Evolutionary conservation across 2,888 invertebrate genomes (phyloP).

Genomic region (Conomelus anceps): DNA sequence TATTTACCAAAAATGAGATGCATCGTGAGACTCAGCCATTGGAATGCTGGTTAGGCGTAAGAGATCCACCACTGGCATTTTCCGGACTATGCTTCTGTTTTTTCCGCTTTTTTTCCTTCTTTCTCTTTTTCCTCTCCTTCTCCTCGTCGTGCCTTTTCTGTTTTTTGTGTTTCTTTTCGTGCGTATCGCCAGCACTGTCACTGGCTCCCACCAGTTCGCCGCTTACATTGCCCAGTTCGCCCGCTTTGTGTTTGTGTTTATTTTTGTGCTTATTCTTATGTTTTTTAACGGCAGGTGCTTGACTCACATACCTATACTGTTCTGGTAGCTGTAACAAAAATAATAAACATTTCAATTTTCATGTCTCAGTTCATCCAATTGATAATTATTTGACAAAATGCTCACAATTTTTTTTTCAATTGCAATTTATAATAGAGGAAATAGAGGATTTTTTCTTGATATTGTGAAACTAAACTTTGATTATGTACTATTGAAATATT

Average conservation of each 20-base stretch:
- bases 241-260: constrained; percentile 87
- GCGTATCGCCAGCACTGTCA: constrained; percentile 56
- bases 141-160: constrained; percentile 90
- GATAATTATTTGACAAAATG: too few species aligned
- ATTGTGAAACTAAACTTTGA: too few species aligned
- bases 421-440: too few species aligned
- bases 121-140: constrained; percentile 85
- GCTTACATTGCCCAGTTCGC: constrained; percentile 63
- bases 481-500: too few species aligned
- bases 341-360: too few species aligned
- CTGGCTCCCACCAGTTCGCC: constrained; percentile 56
- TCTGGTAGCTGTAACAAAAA: constrained; percentile 65
- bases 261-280: constrained; percentile 90
- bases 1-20: not conserved
- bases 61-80: constrained; percentile 55
- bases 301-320: constrained; percentile 88
- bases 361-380: too few species aligned
- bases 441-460: too few species aligned
- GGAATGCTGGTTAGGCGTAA: constrained; percentile 55
- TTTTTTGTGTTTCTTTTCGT: constrained; percentile 93
- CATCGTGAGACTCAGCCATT: constrained; percentile 36
- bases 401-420: too few species aligned
- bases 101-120: constrained; percentile 93
- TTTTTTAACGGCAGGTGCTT: constrained; percentile 76
- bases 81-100: constrained; percentile 91